A percentile compares a stretch with the other conserved stretches of the same genome.
Evolutionary conservation across 2,113 vertebrate species (phyloP).

Genomic region (Sapajus apella): DNA sequence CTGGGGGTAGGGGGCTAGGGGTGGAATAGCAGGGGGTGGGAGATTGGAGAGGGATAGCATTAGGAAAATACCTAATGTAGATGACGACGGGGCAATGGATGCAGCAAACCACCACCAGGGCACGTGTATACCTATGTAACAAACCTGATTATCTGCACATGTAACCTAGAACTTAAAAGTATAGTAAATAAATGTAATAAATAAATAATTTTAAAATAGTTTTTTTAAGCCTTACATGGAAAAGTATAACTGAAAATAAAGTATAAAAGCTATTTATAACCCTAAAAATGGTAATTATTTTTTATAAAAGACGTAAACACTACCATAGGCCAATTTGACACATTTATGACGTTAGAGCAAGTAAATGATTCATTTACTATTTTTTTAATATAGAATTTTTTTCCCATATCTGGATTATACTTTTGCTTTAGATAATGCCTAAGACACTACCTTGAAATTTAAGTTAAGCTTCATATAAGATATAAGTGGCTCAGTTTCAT

Average conservation of each 20-base stretch:
- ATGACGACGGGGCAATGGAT: too few species aligned
- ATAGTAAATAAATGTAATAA: too few species aligned
- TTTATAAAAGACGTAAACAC: background rate
- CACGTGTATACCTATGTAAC: too few species aligned
- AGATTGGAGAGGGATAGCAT: too few species aligned
- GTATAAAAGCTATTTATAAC: background rate
- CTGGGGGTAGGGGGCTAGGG: too few species aligned
- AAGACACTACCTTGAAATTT: background rate
- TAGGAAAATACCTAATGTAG: too few species aligned
- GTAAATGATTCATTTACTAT: background rate
- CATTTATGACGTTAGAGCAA: background rate
- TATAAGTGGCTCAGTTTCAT: background rate
- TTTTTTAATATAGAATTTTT: background rate
- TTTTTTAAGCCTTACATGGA: background rate
- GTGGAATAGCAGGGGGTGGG: too few species aligned
- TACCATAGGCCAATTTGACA: background rate
- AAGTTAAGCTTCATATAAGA: background rate
- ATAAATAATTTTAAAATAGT: too few species aligned
- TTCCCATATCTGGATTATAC: background rate
- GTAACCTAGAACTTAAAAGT: too few species aligned
- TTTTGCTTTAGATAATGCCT: background rate
- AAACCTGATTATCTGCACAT: too few species aligned
- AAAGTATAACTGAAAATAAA: background rate
- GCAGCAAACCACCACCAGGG: too few species aligned
- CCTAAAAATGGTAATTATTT: background rate